Evolutionary conservation across 35 echinoderm and acorn worm species (phyloP), one percentile per base, ranked within the genome.

Genomic region (Apostichopus japonicus): DNA sequence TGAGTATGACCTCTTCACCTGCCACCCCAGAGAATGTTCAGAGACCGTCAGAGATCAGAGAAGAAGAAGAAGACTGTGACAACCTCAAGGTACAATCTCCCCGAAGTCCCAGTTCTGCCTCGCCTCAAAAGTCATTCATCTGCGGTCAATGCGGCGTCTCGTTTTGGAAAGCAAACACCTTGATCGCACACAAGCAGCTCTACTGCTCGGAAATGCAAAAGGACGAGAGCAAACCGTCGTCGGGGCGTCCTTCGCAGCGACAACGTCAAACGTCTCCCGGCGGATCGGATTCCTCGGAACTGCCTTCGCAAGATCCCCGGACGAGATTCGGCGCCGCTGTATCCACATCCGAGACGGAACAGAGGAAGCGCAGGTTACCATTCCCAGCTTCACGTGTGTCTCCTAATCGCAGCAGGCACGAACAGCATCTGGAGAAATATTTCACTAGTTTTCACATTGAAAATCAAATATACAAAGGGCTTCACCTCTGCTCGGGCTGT

Each of bases 81-180:
- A 82, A 56, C 33, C 13, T 24, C 27, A 82, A 19, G 0, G 79
- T 52, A 17, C 79, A 82, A 82, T 82, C 54, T 51, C 79, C 54
- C 8, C 79, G 51, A 4, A 82, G 79, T n/a, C 33, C 33, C 9
- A 13, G 62, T 14, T 51, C 61, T 65, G 22, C 62, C 25, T 65
- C 86, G 44, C 72, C 77, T 22, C 24, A 56, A 54, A 77, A 91
- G 54, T 91, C 90, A 72, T 78, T 91, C 54, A 19, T 54, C 24
- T 93, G 92, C 54, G 19, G 10, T 21, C 44, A 93, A 10, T 93
- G 92, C 72, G 92, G 78, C n/a, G 76, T 87, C 11, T 70, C 25
- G 19, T 93, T 86, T 63, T 81, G 92, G 65, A 93, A 86, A 93
- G 92, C 79, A 73, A 86, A 87, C 23, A 93, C 79, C n/a, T 61